Evolutionary conservation across 2,888 invertebrate genomes (phyloP).

Genomic region (Melolontha melolontha): DNA sequence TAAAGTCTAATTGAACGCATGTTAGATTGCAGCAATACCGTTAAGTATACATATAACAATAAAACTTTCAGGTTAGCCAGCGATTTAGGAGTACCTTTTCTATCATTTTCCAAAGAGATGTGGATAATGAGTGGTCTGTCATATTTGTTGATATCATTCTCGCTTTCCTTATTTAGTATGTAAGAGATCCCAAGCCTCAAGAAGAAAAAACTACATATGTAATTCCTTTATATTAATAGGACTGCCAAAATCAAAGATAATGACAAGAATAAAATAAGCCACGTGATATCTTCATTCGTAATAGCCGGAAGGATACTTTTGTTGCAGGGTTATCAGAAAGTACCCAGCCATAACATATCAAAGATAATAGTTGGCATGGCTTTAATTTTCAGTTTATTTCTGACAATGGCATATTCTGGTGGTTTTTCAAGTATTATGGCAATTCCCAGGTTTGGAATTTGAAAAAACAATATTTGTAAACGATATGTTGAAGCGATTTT

Average conservation of each 20-base stretch:
- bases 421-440: constrained; percentile 77
- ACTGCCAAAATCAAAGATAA: background rate
- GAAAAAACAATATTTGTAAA: no score
- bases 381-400: constrained; percentile 69
- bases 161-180: background rate
- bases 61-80: constrained; percentile 65
- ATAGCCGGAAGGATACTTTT: constrained; percentile 51
- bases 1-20: no score
- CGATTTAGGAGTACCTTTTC: constrained; percentile 73
- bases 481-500: background rate
- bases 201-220: no score
- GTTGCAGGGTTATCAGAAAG: constrained; percentile 51
- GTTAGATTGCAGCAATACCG: no score
- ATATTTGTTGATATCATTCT: background rate
- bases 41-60: background rate
- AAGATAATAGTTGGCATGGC: constrained; percentile 50
- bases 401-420: constrained; percentile 74
- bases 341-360: background rate
- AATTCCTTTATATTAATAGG: no score
- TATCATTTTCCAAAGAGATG: constrained; percentile 49
- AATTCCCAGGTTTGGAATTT: constrained; percentile 68
- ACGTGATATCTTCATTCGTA: background rate
- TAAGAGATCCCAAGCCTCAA: no score
- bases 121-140: constrained; percentile 1
- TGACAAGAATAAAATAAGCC: background rate